Base-by-base conservation (phyloP, 1,140 invertebrate genomes). In the Tribolium castaneum region DNA sequence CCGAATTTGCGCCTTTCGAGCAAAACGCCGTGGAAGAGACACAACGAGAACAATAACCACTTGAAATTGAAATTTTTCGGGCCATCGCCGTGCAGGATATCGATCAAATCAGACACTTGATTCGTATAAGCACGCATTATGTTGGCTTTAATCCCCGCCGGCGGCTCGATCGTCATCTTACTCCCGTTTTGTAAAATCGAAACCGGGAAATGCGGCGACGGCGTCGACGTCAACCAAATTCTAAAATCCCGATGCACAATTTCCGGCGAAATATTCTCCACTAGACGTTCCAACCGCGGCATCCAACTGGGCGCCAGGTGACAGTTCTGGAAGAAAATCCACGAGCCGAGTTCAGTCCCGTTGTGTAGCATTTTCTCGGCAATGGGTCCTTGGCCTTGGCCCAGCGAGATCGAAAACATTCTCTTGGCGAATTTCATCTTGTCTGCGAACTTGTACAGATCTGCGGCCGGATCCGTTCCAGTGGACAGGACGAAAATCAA, bases 261-360 rank as follows among this genome's bases (percentile, higher is more conserved):
- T 12, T 89, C 88, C 0, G 88, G 81, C 3, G 87, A 83, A 3
- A 93, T 84, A 2, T 88, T 86, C 84, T 92, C 89, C 5, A 91
- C 86, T 6, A 92, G 78, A n/a, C 86, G 82, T 80, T 91, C 90
- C 59, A 92, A 79, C 12, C 85, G 82, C 1, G 91, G 89, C 92
- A 94, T 92, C 92, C 93, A 94, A 50, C 92, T 92, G 4, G 92
- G 91, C 5, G 92, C 92, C 66, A 94, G 87, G 83, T 94, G 93
- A 85, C 93, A 94, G 86, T 94, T 94, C 89, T 90, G 90, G 76
- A 90, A 90, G 76, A 93, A 90, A 0, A 94, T 90, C 93, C 93
- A 94, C 66, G 86, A 87, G 2, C 92, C 92, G 6, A 82, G 85
- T 78, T 92, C 91, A 2, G 88, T 81, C 0, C 90, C 92, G 73